Conservation (phyloP, 1,140 invertebrate species). For the Caenorhabditis briggsae region DNA sequence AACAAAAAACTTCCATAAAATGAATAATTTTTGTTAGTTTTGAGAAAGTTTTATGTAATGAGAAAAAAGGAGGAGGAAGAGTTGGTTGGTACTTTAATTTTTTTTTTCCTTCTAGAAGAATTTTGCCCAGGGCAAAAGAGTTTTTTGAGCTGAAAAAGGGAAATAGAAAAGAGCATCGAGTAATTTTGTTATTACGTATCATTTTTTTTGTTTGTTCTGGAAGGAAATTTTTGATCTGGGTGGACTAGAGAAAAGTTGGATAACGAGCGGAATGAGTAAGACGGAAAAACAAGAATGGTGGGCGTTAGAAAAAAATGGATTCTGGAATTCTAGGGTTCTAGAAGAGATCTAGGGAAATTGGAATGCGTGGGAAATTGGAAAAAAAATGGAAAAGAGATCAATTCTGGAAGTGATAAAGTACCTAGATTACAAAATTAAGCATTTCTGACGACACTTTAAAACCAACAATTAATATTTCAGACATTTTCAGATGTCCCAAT, state of each 20-base stretch:
- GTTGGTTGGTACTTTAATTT: conserved; percentile 13
- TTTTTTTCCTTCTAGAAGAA: neutral
- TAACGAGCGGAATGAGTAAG: neutral
- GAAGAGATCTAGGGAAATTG: no score
- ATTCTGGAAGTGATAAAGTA: no score
- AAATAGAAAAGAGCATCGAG: conserved; percentile 6
- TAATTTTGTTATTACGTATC: neutral
- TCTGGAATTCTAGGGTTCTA: no score
- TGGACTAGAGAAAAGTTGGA: neutral
- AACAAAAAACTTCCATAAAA: conserved; percentile 30
- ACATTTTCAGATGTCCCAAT: no score
- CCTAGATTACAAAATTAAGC: no score
- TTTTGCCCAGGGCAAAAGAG: conserved; percentile 2
- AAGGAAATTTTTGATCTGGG: neutral
- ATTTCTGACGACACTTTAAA: no score
- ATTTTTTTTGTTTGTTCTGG: neutral
- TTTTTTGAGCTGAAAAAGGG: neutral
- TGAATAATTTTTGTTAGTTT: neutral
- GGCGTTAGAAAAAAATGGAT: no score
- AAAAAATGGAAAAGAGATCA: no score
- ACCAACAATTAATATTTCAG: no score
- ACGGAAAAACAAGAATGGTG: no score
- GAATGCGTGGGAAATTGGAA: no score
- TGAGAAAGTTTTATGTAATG: conserved; percentile 4
- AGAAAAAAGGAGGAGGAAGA: neutral